Percentiles rank a stretch among this genome's conserved stretches.
Evolutionary conservation across 2,888 invertebrate genomes (phyloP).

Genomic region (Scaptomyza tumidula): DNA sequence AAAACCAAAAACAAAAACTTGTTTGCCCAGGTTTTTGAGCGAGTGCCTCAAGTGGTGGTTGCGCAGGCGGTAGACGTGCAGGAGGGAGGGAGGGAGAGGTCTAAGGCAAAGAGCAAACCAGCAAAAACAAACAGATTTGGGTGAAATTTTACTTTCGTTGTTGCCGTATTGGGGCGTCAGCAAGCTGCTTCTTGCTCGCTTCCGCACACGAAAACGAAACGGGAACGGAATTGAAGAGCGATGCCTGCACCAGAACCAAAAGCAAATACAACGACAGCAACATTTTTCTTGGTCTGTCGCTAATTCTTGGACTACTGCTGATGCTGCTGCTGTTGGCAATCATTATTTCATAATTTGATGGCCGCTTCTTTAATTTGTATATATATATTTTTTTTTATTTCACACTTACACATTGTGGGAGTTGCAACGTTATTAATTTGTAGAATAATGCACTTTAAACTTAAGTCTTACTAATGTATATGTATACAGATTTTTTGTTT

Average conservation of each 20-base stretch:
- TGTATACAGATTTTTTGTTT: neutral
- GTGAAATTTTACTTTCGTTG: conserved; percentile 80
- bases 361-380: conserved; percentile 6
- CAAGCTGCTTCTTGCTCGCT: conserved; percentile 43
- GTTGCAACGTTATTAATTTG: conserved; percentile 38
- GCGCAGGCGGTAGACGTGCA: neutral
- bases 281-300: conserved; percentile 29
- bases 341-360: conserved; percentile 20
- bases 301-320: conserved; percentile 30
- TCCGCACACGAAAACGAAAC: conserved; percentile 33
- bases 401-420: conserved; percentile 54
- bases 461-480: conserved; percentile 14
- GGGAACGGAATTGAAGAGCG: conserved; percentile 39
- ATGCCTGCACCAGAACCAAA: conserved; percentile 31
- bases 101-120: conserved; percentile 43
- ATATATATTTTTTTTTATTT: neutral
- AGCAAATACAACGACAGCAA: conserved; percentile 34
- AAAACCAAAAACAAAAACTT: conserved; percentile 45
- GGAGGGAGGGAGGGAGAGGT: neutral
- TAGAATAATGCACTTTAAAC: conserved; percentile 36
- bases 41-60: conserved; percentile 32
- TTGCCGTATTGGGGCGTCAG: conserved; percentile 62
- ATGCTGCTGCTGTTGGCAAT: conserved; percentile 20
- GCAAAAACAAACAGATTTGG: conserved; percentile 69
- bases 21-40: conserved; percentile 52